Evolutionary conservation across 2,797 vertebrate genomes (phyloP).

Genomic region (Psittacula echo): DNA sequence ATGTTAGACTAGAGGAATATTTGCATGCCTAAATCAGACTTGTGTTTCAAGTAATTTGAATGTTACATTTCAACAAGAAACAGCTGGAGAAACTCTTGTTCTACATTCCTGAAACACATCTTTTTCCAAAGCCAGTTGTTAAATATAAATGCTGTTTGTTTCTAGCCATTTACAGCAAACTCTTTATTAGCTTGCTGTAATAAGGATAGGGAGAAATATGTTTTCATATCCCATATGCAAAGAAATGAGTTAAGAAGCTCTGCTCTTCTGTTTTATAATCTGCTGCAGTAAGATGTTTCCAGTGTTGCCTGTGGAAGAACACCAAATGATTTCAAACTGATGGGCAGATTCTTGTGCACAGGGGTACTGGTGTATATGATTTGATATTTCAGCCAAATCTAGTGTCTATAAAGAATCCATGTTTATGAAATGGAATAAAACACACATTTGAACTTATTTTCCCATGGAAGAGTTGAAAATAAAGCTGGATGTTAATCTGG

Average conservation of each 20-base stretch:
- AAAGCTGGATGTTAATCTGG: not conserved
- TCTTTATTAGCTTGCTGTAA: not conserved
- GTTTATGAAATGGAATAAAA: not conserved
- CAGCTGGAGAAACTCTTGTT: not conserved
- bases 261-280: not conserved
- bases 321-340: not conserved
- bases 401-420: not conserved
- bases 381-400: not conserved
- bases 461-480: not conserved
- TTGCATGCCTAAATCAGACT: not conserved
- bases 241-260: not conserved
- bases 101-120: not conserved
- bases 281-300: not conserved
- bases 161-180: not conserved
- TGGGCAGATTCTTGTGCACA: not conserved
- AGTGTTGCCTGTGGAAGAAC: not conserved
- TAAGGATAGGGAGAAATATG: not conserved
- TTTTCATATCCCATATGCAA: not conserved
- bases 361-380: not conserved
- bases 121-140: not conserved
- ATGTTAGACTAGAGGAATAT: not conserved
- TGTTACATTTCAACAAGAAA: conserved; percentile 8
- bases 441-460: not conserved
- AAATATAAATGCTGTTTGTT: not conserved
- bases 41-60: not conserved